Percentiles rank a stretch among this genome's conserved stretches.
phyloP scores from a whole-genome alignment of 2,888 invertebrate species.

The Drosophila cognata region DNA sequence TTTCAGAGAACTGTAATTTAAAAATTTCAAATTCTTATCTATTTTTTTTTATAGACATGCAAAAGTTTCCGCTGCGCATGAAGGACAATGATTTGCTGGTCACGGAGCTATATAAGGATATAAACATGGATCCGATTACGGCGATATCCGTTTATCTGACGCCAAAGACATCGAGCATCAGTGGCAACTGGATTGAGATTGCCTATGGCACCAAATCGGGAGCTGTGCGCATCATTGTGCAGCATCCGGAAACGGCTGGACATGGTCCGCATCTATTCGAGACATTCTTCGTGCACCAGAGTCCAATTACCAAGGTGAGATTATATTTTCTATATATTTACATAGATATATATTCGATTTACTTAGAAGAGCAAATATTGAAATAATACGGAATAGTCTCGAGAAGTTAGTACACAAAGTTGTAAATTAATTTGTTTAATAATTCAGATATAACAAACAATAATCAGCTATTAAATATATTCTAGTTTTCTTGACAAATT shows the following conservation, averaged over 20 bases:
- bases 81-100: conserved; percentile 99
- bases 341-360: neutral
- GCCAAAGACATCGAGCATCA: conserved; percentile 98
- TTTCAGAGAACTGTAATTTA: neutral
- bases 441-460: too few relatives aligned
- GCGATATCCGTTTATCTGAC: conserved; percentile 99
- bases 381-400: too few relatives aligned
- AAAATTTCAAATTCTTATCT: neutral
- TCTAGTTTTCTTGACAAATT: too few relatives aligned
- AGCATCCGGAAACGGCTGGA: conserved; percentile 99
- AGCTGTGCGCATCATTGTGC: conserved; percentile 98
- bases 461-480: too few relatives aligned
- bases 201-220: conserved; percentile 99
- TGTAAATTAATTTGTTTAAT: too few relatives aligned
- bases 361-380: too few relatives aligned
- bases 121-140: conserved; percentile 97
- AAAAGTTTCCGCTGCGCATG: conserved; percentile 99
- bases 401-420: too few relatives aligned
- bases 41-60: conserved; percentile 91
- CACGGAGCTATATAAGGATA: conserved; percentile 97
- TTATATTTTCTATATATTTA: too few relatives aligned
- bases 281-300: conserved; percentile 98
- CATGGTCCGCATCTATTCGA: conserved; percentile 99
- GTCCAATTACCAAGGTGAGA: conserved; percentile 95
- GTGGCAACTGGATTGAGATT: conserved; percentile 99